Evolutionary conservation across 2,888 invertebrate genomes (phyloP).

Genomic region (Xylota segnis): DNA sequence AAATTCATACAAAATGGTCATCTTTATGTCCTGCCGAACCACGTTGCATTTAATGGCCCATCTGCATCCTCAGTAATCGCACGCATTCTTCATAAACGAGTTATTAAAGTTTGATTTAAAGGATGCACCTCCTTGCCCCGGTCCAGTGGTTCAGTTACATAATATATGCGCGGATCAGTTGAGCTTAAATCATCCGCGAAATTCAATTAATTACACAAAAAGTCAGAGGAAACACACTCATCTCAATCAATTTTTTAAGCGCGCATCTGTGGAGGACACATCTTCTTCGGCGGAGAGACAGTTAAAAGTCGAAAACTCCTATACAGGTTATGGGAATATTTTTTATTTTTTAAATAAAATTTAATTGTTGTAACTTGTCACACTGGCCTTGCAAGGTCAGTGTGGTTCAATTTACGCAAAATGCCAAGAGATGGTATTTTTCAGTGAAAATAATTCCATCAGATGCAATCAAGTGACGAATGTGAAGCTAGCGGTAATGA

Average conservation of each 20-base stretch:
- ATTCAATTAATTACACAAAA: conserved; percentile 30
- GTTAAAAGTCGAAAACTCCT: conserved; percentile 9
- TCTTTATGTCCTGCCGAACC: not conserved
- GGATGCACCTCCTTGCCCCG: conserved; percentile 5
- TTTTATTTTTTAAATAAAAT: conserved; percentile 33
- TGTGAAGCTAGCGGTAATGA: not conserved
- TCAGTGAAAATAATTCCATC: not conserved
- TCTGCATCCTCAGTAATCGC: conserved; percentile 2
- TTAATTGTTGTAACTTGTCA: conserved; percentile 31
- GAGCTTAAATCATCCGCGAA: not conserved
- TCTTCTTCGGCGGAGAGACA: not conserved
- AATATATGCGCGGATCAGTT: conserved; percentile 12
- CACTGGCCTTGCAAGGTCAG: conserved; percentile 27
- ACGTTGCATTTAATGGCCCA: conserved; percentile 11
- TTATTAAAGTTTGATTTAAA: conserved; percentile 14
- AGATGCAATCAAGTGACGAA: not conserved
- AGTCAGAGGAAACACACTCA: conserved; percentile 1
- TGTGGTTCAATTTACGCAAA: conserved; percentile 8
- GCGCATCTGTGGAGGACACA: conserved; percentile 28
- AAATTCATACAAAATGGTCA: conserved; percentile 12
- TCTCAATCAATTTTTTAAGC: conserved; percentile 29
- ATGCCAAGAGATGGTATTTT: not conserved
- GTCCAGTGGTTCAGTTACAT: conserved; percentile 1
- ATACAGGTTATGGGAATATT: conserved; percentile 31
- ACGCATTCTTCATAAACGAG: not conserved